Conservation (phyloP, 2,797 vertebrate species). For the Xerus rutilus region DNA sequence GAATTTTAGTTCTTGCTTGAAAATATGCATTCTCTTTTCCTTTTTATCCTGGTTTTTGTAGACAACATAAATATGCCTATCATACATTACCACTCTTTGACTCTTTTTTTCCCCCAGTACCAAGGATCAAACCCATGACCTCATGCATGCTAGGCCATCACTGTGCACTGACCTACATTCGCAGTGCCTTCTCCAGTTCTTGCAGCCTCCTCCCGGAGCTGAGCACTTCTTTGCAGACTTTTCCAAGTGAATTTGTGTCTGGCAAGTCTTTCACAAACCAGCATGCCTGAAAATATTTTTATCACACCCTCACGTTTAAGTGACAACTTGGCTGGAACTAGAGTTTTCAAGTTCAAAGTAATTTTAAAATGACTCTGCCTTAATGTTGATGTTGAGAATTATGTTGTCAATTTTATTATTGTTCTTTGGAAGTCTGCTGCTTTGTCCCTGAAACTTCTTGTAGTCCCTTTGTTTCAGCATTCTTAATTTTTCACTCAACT, state of each 20-base stretch:
- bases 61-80: neutral
- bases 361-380: neutral
- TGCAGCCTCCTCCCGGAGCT: neutral
- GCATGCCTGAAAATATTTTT: neutral
- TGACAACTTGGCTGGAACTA: neutral
- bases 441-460: neutral
- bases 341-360: neutral
- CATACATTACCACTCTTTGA: neutral
- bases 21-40: neutral
- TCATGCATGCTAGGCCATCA: too few relatives aligned
- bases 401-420: neutral
- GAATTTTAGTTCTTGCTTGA: neutral
- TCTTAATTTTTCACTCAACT: neutral
- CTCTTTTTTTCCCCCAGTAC: too few relatives aligned
- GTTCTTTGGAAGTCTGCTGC: neutral
- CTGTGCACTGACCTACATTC: neutral
- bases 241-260: neutral
- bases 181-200: neutral
- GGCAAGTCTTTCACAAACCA: neutral
- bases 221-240: neutral
- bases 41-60: neutral
- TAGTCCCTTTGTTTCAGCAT: neutral
- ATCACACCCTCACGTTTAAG: neutral
- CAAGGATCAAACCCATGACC: too few relatives aligned
- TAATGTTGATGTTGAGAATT: neutral